phyloP scores from a whole-genome alignment of 1,140 invertebrate genomes.

The Cotesia typhae region DNA sequence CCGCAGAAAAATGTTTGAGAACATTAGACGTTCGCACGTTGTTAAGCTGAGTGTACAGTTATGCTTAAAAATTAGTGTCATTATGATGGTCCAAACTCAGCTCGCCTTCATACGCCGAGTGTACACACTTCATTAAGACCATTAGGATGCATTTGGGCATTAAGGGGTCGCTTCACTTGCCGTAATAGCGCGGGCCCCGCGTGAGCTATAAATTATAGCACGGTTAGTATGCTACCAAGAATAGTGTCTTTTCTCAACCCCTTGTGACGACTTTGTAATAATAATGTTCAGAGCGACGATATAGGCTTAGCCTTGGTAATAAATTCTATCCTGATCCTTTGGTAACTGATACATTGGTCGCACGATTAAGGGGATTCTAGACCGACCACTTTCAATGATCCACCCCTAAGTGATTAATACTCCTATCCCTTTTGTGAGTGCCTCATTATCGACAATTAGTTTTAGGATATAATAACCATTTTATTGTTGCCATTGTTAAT shows the following conservation, averaged over 20 bases:
- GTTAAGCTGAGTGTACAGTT: slow-evolving; percentile 65
- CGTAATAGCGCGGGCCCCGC: slow-evolving; percentile 35
- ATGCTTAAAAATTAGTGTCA: slow-evolving; percentile 67
- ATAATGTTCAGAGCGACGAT: slow-evolving; percentile 8
- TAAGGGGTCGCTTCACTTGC: slow-evolving; percentile 40
- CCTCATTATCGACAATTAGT: not conserved
- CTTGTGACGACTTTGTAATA: not conserved
- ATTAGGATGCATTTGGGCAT: slow-evolving; percentile 60
- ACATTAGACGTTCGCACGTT: slow-evolving; percentile 62
- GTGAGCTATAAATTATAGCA: slow-evolving; percentile 31
- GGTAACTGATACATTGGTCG: slow-evolving; percentile 22
- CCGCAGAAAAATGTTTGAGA: slow-evolving; percentile 13
- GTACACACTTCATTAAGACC: slow-evolving; percentile 65
- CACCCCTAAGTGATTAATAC: slow-evolving; percentile 3
- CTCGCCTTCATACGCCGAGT: slow-evolving; percentile 44
- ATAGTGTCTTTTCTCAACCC: slow-evolving; percentile 29
- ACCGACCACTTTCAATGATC: slow-evolving; percentile 17
- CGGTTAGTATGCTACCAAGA: slow-evolving; percentile 6
- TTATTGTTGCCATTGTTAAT: no score
- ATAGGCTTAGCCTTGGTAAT: slow-evolving; percentile 8
- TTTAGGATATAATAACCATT: not conserved
- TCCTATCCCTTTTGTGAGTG: not conserved
- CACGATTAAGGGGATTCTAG: slow-evolving; percentile 18
- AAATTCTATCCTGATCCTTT: slow-evolving; percentile 11
- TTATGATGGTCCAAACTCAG: slow-evolving; percentile 50